Base-by-base conservation (phyloP, 2,113 vertebrate species). In the Falco punctatus region DNA sequence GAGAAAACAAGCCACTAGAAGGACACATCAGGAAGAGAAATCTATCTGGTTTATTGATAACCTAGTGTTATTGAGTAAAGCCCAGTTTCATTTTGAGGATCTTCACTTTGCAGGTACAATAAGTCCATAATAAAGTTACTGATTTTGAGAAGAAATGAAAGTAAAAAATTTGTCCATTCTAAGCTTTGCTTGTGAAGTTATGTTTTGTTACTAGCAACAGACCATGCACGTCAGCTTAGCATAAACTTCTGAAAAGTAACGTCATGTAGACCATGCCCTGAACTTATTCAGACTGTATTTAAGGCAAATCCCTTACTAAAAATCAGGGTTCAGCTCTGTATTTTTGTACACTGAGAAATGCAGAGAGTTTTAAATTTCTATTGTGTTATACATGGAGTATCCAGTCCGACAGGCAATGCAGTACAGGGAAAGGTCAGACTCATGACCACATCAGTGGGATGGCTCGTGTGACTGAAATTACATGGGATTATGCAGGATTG, bases 131-230 rank as follows among this genome's bases (percentile, higher is more conserved):
- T 30, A 57, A 92, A 87, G 66, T n/a, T 73, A 81, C 24, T 77
- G 48, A 79, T 49, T 94, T 66, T 44, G n/a, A 71, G 58, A 89
- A 80, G 78, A 87, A 95, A 90, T 79, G 42, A 65, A 74, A 73
- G 52, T 35, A 67, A 85, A 80, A 8, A 72, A 38, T 58, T 30
- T 44, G 35, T 48, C 11, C 26, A 81, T 35, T n/a, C 18, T 85
- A 81, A 79, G 28, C 4, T 69, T 54, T 82, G 30, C 15, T 69
- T 65, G 40, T 59, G 54, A 93, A 79, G 27, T 85, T 67, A 30
- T 44, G 11, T 28, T 94, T 81, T 87, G 13, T 59, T 87, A 79
- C 27, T 44, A 85, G 44, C 52, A 94, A 57, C 49, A 79, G n/a
- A 86, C 20, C 44, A 65, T 0, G 0, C 16, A 59, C 81, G 87